A percentile compares a stretch with the other conserved stretches of the same genome.
Conservation (phyloP, 2,797 vertebrate genomes). For the Phaenicophaeus curvirostris region DNA sequence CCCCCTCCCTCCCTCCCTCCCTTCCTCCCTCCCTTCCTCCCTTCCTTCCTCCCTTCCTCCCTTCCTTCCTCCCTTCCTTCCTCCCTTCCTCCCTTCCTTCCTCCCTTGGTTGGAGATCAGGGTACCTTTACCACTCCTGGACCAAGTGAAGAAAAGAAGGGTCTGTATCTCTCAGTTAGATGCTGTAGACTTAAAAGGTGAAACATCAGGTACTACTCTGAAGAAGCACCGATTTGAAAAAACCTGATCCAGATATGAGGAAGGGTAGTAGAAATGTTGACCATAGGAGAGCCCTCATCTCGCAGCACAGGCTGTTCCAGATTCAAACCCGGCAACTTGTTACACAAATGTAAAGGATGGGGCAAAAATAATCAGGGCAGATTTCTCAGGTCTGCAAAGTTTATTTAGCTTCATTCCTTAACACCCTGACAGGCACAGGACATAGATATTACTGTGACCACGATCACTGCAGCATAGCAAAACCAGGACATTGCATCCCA, state of each 20-base stretch:
- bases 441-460: neutral
- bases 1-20: too few relatives aligned
- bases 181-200: neutral
- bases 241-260: neutral
- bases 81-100: too few relatives aligned
- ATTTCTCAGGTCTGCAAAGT: neutral
- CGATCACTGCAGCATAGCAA: neutral
- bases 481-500: neutral
- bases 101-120: neutral
- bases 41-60: too few relatives aligned
- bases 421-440: neutral
- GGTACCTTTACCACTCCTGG: neutral
- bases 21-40: too few relatives aligned
- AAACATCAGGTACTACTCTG: neutral
- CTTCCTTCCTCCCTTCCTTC: too few relatives aligned
- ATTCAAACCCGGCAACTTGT: neutral
- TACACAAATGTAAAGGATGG: neutral
- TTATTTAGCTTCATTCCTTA: slow-evolving; percentile 7
- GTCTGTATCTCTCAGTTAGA: neutral
- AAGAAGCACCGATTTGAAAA: neutral
- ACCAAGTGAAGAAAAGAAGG: neutral
- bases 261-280: neutral
- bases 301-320: neutral
- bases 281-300: neutral
- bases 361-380: neutral